These are phyloP conservation scores for Erythrolamprus reginae DNA, from an alignment of 2,113 vertebrate species.

Conservation along the genomic window DNA sequence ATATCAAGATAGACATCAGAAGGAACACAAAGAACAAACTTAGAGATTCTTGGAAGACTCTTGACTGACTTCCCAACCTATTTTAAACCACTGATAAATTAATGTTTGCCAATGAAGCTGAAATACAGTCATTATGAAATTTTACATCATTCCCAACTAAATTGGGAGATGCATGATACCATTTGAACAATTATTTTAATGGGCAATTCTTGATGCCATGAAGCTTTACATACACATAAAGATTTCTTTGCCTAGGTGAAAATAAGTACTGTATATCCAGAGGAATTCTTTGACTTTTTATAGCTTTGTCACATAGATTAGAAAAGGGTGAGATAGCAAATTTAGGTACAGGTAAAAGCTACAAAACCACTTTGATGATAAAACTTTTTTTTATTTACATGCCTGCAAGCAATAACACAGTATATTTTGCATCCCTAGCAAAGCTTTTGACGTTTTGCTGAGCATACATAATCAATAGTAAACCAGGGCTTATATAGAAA, in stretches of 20 bases:
- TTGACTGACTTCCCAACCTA: not conserved
- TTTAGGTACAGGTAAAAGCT: no score
- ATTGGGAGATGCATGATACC: not conserved
- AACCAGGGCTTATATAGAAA: not conserved
- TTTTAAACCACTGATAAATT: not conserved
- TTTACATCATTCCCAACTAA: not conserved
- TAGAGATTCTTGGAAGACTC: not conserved
- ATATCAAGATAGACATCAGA: not conserved
- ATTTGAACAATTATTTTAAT: not conserved
- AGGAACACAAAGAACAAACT: not conserved
- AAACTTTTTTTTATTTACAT: not conserved
- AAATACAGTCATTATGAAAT: not conserved
- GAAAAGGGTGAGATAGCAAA: no score
- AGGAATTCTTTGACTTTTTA: no score
- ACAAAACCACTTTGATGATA: not conserved
- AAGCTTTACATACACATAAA: not conserved
- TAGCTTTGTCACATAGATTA: not conserved
- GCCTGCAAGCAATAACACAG: not conserved
- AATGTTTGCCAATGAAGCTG: not conserved
- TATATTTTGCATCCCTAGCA: not conserved
- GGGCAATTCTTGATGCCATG: not conserved
- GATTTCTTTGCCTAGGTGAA: not conserved
- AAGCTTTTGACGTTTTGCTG: not conserved
- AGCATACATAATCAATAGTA: not conserved
- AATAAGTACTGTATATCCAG: no score